Evolutionary conservation across 2,888 invertebrate genomes (phyloP), one percentile per base, ranked within the genome.

Genomic region (Alentia gelatinosa): DNA sequence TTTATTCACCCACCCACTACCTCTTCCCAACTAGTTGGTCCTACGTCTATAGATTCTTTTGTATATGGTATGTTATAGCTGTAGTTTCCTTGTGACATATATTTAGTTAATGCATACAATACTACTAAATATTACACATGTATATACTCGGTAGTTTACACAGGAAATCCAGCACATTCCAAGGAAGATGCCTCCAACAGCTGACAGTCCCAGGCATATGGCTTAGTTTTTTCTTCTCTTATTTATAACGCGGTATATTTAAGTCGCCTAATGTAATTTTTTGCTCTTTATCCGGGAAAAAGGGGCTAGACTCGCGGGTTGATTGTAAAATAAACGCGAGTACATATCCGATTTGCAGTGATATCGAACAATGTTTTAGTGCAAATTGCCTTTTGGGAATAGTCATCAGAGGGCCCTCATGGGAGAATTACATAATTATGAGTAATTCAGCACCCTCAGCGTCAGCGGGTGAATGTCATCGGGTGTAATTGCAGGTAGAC

Each of bases 371-470:
- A 30, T 68, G 26, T 68, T 68, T 68, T 68, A 12, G 30, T 19
- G 23, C 30, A 68, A 68, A 68, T 68, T 68, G 30, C 68, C 12
- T 56, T 68, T 68, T 68, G 12, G 12, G 26, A 30, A 68, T 19
- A 4, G 26, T 30, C 26, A 68, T 68, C 26, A 68, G 68, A 26
- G 12, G 5, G 30, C 30, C 68, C 68, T 30, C 30, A 68, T 68
- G 30, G 33, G 68, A 30, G 68, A 68, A 68, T 68, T 68, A 68
- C 68, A 68, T 68, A 68, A 68, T 68, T 68, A 68, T 26, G 68
- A 68, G 30, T 68, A 68, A 68, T 68, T 68, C 68, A 30, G n/a
- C 68, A 30, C 68, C 68, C 68, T 15, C 26, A 26, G 5, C 68
- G 68, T 68, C 15, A 3, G 23, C 30, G n/a, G 12, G 26, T 26